Evolutionary conservation across 2,888 invertebrate species (phyloP), one percentile per base, ranked within the genome.

Genomic region (Fragum sueziense): DNA sequence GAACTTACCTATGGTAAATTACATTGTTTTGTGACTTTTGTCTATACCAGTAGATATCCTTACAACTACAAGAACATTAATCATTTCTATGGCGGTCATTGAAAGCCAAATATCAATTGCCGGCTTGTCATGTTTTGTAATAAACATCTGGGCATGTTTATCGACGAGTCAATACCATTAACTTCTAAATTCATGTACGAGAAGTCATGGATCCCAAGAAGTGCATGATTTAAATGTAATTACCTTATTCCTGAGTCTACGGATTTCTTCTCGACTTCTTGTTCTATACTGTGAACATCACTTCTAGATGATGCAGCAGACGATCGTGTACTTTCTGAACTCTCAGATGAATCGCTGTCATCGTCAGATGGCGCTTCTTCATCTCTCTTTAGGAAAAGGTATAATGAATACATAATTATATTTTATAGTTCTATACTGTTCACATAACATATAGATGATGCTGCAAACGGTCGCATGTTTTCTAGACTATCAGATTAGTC

Each of bases 201-300:
- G n/a, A n/a, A n/a, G n/a, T n/a, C n/a, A n/a, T n/a, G n/a, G n/a
- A n/a, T n/a, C n/a, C n/a, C n/a, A n/a, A n/a, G n/a, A n/a, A n/a
- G n/a, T n/a, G n/a, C n/a, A n/a, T n/a, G n/a, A n/a, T n/a, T n/a
- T n/a, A n/a, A n/a, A n/a, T n/a, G n/a, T n/a, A n/a, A n/a, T 22
- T 75, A 83, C 83, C 77, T 70, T 29, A 83, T 80, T 41, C 83
- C 83, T 6, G 83, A 83, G 37, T 83, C 83, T 4, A 80, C 41
- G 20, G 83, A 83, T 22, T 67, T 67, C 41, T 70, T 57, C 34
- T 65, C 65, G 9, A 34, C 65, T 22, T 65, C 65, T 11, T 61
- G 61, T 61, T 65, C 65, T 20, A 65, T 34, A 14, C 47, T 22
- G 9, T 65, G 65, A 25, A 22, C 25, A 22, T 65, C 65, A 22